Evolutionary conservation across 35 echinoderm and acorn worm genomes (phyloP).

Genomic region (Stichopus chloronotus): DNA sequence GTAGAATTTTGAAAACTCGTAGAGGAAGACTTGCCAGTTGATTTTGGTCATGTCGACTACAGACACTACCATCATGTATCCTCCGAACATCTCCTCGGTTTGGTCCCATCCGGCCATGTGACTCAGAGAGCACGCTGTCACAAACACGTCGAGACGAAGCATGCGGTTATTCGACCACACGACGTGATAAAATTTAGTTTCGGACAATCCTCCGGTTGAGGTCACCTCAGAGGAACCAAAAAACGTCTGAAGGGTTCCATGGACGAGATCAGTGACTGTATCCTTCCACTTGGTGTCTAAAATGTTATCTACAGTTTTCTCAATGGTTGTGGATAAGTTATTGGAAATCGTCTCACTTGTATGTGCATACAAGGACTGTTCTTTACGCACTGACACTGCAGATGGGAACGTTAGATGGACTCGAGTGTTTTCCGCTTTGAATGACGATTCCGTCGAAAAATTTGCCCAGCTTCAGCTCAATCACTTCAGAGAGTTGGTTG

Average conservation of each 20-base stretch:
- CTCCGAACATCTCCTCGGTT: not conserved
- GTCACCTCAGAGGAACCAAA: not conserved
- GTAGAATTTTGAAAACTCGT: conserved; percentile 31
- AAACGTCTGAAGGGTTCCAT: not conserved
- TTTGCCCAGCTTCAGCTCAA: not conserved
- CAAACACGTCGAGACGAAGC: conserved; percentile 4
- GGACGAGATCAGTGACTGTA: not conserved
- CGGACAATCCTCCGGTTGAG: not conserved
- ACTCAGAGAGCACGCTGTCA: not conserved
- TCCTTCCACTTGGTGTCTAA: not conserved
- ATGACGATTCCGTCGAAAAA: not conserved
- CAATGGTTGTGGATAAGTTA: not conserved
- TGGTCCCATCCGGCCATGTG: conserved; percentile 19
- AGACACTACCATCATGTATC: not conserved
- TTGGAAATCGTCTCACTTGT: not conserved
- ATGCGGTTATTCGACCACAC: conserved; percentile 4
- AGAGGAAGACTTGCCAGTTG: not conserved
- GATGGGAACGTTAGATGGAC: not conserved
- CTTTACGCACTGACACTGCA: not conserved
- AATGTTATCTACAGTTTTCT: not conserved
- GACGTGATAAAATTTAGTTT: not conserved
- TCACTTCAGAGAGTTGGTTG: not conserved
- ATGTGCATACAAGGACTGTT: not conserved
- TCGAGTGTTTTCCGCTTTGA: not conserved
- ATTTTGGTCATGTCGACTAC: not conserved